phyloP scores from a whole-genome alignment of 1,140 invertebrate species.

The Zaprionus lachaisei region DNA sequence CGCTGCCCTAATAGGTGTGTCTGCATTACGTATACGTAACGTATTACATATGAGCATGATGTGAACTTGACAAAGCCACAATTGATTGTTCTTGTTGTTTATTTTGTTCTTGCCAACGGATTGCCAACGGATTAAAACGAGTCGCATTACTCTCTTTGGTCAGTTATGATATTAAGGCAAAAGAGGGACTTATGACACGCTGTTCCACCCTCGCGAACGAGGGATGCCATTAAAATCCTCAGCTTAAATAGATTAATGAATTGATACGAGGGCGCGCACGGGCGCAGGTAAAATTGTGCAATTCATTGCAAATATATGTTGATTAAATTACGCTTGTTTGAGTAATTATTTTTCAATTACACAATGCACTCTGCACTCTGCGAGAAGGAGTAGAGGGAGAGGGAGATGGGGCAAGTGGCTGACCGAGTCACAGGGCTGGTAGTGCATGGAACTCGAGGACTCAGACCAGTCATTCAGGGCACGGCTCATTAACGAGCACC shows the following conservation, averaged over 20 bases:
- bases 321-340: constrained; percentile 8
- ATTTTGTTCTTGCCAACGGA: constrained; percentile 3
- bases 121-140: constrained; percentile 39
- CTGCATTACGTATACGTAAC: constrained; percentile 3
- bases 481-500: constrained; percentile 69
- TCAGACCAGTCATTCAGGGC: constrained; percentile 35
- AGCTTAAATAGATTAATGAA: constrained; percentile 28
- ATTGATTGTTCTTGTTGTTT: constrained; percentile 10
- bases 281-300: background rate
- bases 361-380: constrained; percentile 1
- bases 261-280: background rate
- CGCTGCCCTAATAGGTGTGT: constrained; percentile 39
- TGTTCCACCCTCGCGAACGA: background rate
- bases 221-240: constrained; percentile 47
- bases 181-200: constrained; percentile 18
- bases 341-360: constrained; percentile 76
- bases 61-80: constrained; percentile 26
- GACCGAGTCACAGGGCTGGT: background rate
- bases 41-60: constrained; percentile 9
- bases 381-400: background rate
- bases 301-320: background rate
- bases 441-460: constrained; percentile 21
- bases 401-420: background rate
- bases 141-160: background rate
- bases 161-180: constrained; percentile 21